Base-by-base conservation (phyloP, 2,888 invertebrate species). In the Hirudinaria manillensis region DNA sequence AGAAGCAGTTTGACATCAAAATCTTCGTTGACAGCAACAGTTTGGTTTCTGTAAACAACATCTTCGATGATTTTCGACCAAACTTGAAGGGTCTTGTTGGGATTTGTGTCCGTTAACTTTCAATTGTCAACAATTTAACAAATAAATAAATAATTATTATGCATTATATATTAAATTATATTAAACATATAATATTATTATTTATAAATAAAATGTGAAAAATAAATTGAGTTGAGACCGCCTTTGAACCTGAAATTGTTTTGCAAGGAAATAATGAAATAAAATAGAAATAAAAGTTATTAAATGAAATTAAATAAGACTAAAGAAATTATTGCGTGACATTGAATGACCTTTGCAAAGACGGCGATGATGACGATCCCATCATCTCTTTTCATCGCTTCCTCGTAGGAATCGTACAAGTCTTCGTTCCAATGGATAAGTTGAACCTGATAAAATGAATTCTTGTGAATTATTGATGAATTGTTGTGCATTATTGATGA, bases 361-460 rank as follows among this genome's bases (percentile, higher is more conserved):
- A 77, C 71, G 21, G 77, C 77, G 13, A 76, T 27, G 34, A 76
- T 73, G 68, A 70, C 74, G 6, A 77, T 65, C 1, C 77, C 77
- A 55, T 76, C 77, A 27, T 77, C 77, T 29, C 70, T 51, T 24
- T 67, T 51, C 10, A 61, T 51, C 3, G 77, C 77, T 66, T 77
- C 77, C 24, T 77, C 77, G 56, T 70, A 77, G 7, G 56, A 73
- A 53, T 76, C 74, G 68, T 76, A 77, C 21, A 74, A 38, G 32
- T 72, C 71, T 34, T 74, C 75, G 66, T 77, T 77, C 77, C 77
- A 77, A 65, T 77, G 77, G 10, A 77, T 65, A 24, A 77, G 65
- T 32, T 77, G 77, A n/a, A 77, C 45, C 77, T 77, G 53, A 10
- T 51, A 10, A 45, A 16, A 45, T n/a, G n/a, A 19, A 55, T 55